These are phyloP conservation scores for Parnassius smintheus DNA, from an alignment of 2,888 invertebrate genomes.

Conservation along the genomic window DNA sequence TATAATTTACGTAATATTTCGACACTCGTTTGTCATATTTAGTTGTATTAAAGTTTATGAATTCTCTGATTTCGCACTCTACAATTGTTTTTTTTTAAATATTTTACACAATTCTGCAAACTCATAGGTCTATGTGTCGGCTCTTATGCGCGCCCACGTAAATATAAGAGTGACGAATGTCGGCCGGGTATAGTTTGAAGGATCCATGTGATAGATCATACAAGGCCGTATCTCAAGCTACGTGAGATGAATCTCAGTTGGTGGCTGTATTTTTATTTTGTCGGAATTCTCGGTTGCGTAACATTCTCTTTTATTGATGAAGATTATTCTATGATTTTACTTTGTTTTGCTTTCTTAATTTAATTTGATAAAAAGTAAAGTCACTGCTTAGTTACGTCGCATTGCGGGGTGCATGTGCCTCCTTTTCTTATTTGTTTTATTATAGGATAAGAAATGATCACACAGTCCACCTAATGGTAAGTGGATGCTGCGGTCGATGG, in stretches of 20 bases:
- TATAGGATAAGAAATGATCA: no score
- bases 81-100: neutral
- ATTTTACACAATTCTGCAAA: neutral
- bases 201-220: constrained; percentile 43
- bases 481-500: no score
- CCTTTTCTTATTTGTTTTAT: no score
- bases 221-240: constrained; percentile 28
- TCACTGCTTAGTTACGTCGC: no score
- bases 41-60: no score
- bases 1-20: no score
- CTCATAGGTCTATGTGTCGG: constrained; percentile 48
- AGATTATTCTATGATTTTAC: constrained; percentile 17
- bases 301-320: constrained; percentile 25
- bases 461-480: no score
- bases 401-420: no score
- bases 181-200: constrained; percentile 53
- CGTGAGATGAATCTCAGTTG: constrained; percentile 38
- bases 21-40: no score
- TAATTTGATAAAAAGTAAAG: neutral
- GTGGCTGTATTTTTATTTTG: constrained; percentile 31
- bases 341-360: constrained; percentile 8
- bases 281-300: constrained; percentile 10
- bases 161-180: constrained; percentile 75
- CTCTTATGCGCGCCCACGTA: constrained; percentile 71
- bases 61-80: no score